A percentile compares a stretch with the other conserved stretches of the same genome.
phyloP scores from a whole-genome alignment of 2,113 vertebrate genomes.

The Cochlearius cochlearius region DNA sequence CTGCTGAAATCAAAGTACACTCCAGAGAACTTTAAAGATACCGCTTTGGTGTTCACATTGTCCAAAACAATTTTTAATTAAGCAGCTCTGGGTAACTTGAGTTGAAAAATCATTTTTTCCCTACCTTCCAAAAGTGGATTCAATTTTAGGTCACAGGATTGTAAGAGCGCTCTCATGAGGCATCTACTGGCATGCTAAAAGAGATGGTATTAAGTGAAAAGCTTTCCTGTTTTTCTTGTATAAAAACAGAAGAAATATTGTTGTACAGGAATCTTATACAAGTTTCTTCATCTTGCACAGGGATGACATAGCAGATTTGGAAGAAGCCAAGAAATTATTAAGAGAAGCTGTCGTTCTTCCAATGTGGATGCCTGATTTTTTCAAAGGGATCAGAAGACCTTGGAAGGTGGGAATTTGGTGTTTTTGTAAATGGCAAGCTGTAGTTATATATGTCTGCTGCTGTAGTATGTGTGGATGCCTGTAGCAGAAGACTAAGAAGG shows the following conservation, averaged over 20 bases:
- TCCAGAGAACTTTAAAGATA: not conserved
- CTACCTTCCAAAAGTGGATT: not conserved
- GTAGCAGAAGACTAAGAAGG: not conserved
- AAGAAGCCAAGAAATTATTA: slow-evolving; percentile 83
- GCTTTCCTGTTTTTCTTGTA: not conserved
- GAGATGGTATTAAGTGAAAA: not conserved
- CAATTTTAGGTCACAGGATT: slow-evolving; percentile 29
- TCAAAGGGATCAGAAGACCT: slow-evolving; percentile 83
- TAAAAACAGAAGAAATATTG: not conserved
- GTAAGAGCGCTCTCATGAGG: not conserved
- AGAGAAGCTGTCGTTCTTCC: slow-evolving; percentile 85
- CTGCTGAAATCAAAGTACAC: not conserved
- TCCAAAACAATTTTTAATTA: slow-evolving; percentile 52
- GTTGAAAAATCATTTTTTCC: not conserved
- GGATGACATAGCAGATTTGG: slow-evolving; percentile 84
- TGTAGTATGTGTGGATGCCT: not conserved
- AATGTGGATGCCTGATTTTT: slow-evolving; percentile 88
- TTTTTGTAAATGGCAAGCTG: not conserved
- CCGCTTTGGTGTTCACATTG: slow-evolving; percentile 4
- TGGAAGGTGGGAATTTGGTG: slow-evolving; percentile 77
- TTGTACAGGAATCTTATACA: not conserved
- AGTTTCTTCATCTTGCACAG: slow-evolving; percentile 57
- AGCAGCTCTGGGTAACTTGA: slow-evolving; percentile 16
- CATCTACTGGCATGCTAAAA: not conserved
- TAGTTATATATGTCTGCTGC: not conserved